A percentile compares a stretch with the other conserved stretches of the same genome.
Evolutionary conservation across 2,113 vertebrate species (phyloP).

Genomic region (Gobiocypris rarus): DNA sequence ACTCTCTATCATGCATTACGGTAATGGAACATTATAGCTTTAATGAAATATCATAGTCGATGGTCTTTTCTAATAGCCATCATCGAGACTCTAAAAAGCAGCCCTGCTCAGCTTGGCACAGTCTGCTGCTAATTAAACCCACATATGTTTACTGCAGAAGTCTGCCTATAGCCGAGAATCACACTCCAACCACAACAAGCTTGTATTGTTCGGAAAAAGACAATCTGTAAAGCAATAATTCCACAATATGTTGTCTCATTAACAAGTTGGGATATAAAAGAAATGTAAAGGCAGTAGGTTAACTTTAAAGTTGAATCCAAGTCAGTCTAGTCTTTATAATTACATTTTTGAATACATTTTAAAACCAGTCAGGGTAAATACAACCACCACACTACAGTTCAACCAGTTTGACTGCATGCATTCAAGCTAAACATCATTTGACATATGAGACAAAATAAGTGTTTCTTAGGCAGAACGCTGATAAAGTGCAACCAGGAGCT

Average conservation of each 20-base stretch:
- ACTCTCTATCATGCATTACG: constrained; percentile 14
- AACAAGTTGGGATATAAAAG: constrained; percentile 13
- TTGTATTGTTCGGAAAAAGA: neutral
- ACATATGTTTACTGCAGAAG: neutral
- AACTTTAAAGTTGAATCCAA: neutral
- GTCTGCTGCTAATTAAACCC: constrained; percentile 33
- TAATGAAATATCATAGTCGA: neutral
- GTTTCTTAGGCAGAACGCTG: neutral
- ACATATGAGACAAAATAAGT: neutral
- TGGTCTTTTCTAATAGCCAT: neutral
- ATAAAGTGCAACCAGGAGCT: too few species aligned
- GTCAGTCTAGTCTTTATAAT: neutral
- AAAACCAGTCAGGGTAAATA: neutral
- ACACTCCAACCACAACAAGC: constrained; percentile 20
- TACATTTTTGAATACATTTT: neutral
- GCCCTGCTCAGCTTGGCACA: neutral
- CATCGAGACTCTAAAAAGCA: neutral
- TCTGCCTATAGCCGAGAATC: constrained; percentile 16
- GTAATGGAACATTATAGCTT: neutral
- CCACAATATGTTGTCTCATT: constrained; percentile 26
- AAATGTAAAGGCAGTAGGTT: neutral
- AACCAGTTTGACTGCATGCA: neutral
- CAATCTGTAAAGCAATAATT: neutral
- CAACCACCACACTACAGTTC: neutral
- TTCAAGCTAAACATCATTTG: neutral